phyloP scores from a whole-genome alignment of 2,797 vertebrate genomes.

The Liparis tanakae region DNA sequence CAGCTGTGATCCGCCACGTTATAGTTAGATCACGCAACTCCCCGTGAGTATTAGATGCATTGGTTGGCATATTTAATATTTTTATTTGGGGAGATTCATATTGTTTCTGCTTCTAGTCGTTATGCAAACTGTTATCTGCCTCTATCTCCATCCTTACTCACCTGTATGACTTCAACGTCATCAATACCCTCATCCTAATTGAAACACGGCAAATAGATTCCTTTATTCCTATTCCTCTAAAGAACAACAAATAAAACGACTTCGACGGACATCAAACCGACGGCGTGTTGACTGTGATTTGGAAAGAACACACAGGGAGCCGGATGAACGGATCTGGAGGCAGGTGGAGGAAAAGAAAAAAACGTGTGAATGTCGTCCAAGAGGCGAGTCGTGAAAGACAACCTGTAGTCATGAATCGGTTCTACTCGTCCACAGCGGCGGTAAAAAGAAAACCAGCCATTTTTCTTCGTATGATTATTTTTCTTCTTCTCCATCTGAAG shows the following conservation, averaged over 20 bases:
- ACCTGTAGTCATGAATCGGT: neutral
- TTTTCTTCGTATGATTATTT: too few species aligned
- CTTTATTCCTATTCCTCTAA: neutral
- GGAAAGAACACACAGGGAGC: neutral
- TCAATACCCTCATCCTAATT: too few species aligned
- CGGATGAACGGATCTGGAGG: neutral
- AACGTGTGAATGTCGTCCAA: neutral
- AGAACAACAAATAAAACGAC: neutral
- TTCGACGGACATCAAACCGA: neutral
- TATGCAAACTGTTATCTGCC: neutral
- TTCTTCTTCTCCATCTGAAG: conserved; percentile 22
- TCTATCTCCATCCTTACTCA: neutral
- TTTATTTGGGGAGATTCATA: neutral
- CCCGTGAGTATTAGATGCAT: neutral
- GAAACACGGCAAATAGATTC: neutral
- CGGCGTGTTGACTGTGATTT: neutral
- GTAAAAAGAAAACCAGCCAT: too few species aligned
- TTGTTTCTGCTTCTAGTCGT: neutral
- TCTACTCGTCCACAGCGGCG: neutral
- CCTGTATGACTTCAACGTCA: neutral
- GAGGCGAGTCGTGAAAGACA: neutral
- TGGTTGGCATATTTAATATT: neutral
- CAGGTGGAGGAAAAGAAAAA: neutral
- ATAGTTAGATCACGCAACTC: neutral
- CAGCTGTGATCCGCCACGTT: conserved; percentile 4